Base-by-base conservation (phyloP, 37 sponge, comb jelly and placozoan species). In the Spongia lamella region DNA sequence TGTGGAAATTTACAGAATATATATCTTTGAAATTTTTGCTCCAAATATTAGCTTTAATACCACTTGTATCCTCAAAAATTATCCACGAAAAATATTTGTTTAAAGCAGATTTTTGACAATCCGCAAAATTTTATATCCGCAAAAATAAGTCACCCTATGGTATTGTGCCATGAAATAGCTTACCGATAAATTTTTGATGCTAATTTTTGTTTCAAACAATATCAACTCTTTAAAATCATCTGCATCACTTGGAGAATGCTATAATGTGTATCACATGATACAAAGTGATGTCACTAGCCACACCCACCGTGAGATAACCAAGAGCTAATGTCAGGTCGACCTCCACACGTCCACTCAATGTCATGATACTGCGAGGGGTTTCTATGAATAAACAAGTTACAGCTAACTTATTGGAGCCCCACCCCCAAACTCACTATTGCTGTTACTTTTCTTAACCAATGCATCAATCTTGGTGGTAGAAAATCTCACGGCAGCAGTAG, bases 161-260 rank as follows among this genome's bases (percentile, higher is more conserved):
- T n/a, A n/a, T n/a, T n/a, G n/a, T n/a, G n/a, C n/a, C n/a, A n/a
- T n/a, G n/a, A n/a, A n/a, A n/a, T n/a, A n/a, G n/a, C n/a, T n/a
- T n/a, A n/a, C n/a, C n/a, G 47, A 51, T 38, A 85, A 81, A 66
- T 90, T 84, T 38, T 68, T 76, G 57, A 90, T 27, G 9, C 85
- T 55, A 0, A 90, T 71, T 52, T 61, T 84, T 9, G 86, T 90
- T 16, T 52, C 66, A 60, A 90, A 90, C 52, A 77, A 70, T 39
- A 85, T 85, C 34, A 90, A 64, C 68, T 90, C 90, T 21, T 53
- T 75, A 60, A 90, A 72, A 24, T 80, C 81, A 75, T 89, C 90
- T 35, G 49, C 59, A 31, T 81, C 82, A 53, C 79, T 84, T 51
- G 68, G 17, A 9, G 21, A 29, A 29, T 38, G 63, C 62, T 35